Percentiles rank a stretch among this genome's conserved stretches.
phyloP scores from a whole-genome alignment of 2,888 invertebrate genomes.

The Eupithecia vulgata region DNA sequence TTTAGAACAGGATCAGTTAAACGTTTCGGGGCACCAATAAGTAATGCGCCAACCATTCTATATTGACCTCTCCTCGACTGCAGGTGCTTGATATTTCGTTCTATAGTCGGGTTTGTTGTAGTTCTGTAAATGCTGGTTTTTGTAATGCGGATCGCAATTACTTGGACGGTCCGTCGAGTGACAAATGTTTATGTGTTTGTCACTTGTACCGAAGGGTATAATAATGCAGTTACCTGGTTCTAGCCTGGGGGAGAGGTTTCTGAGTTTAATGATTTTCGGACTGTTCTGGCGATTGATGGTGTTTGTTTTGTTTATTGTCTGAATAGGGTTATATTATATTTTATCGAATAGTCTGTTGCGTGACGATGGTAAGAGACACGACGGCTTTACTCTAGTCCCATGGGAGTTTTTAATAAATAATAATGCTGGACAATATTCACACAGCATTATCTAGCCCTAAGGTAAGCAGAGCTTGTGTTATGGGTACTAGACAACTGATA shows the following conservation, averaged over 20 bases:
- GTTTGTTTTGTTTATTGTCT: conserved; percentile 36
- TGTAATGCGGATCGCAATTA: conserved; percentile 73
- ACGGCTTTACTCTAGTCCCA: no score
- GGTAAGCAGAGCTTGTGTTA: no score
- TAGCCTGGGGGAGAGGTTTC: conserved; percentile 60
- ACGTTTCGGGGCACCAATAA: conserved; percentile 82
- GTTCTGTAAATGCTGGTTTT: conserved; percentile 61
- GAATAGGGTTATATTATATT: no score
- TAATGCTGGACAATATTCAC: no score
- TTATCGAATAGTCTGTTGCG: no score
- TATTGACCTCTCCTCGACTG: conserved; percentile 49
- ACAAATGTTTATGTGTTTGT: conserved; percentile 84
- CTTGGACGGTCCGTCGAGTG: conserved; percentile 76
- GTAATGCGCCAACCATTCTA: conserved; percentile 66
- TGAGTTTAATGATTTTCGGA: conserved; percentile 67
- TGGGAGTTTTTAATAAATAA: no score
- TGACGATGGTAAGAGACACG: no score
- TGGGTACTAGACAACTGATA: no score
- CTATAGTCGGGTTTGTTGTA: conserved; percentile 32
- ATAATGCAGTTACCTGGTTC: conserved; percentile 60
- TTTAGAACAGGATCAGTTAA: conserved; percentile 82
- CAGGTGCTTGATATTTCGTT: conserved; percentile 12
- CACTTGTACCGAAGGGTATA: conserved; percentile 66
- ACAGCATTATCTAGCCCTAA: no score
- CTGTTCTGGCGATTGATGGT: conserved; percentile 49